Conservation (phyloP, 92 coral and sea anemone species). For the Metridium senile region DNA sequence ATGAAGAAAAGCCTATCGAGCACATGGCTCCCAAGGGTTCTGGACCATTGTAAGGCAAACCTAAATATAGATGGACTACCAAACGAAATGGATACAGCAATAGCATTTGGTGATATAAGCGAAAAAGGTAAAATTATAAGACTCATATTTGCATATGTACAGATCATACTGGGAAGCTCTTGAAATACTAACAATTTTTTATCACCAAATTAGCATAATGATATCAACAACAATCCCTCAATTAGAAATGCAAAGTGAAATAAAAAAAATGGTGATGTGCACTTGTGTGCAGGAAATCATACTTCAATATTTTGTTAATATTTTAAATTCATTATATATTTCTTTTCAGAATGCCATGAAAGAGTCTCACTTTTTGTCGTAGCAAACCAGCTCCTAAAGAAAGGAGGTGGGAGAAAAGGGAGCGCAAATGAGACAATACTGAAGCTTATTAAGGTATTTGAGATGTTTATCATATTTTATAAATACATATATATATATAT, state of each 20-base stretch:
- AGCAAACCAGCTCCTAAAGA: constrained; percentile 21
- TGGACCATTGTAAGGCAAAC: background rate
- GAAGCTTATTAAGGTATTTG: constrained; percentile 32
- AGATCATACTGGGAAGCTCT: background rate
- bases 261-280: too few species aligned
- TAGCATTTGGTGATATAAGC: constrained; percentile 12
- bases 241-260: too few species aligned
- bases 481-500: too few species aligned
- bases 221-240: too few species aligned
- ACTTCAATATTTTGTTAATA: too few species aligned
- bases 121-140: constrained; percentile 17
- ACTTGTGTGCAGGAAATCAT: background rate
- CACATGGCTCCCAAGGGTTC: background rate
- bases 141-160: background rate
- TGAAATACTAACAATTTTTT: background rate
- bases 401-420: constrained; percentile 32
- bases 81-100: constrained; percentile 4
- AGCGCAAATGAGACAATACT: constrained; percentile 14
- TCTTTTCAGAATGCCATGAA: constrained; percentile 30
- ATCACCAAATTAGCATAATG: background rate
- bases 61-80: background rate
- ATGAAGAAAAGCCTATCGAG: background rate
- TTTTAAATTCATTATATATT: background rate
- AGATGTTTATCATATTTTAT: too few species aligned
- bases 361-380: constrained; percentile 20